These are phyloP conservation scores for Chrysotoxum bicinctum DNA, from an alignment of 2,888 invertebrate genomes.

Conservation along the genomic window DNA sequence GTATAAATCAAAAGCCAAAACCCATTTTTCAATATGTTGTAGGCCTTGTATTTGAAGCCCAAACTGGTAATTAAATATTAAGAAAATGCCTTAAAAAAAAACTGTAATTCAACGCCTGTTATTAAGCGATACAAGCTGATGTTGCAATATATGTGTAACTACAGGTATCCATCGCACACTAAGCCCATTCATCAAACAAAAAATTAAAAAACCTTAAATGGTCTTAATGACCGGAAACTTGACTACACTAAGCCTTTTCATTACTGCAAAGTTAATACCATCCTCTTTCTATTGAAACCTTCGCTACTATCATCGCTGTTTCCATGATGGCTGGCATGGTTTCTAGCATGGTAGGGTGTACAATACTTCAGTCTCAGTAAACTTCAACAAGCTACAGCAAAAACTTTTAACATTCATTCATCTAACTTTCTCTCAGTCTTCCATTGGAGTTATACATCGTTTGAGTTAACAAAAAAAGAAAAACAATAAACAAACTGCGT, in stretches of 20 bases:
- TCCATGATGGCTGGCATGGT: background rate
- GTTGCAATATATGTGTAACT: background rate
- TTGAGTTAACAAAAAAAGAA: background rate
- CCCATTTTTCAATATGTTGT: slow-evolving; percentile 1
- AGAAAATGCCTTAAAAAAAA: background rate
- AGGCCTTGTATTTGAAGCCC: background rate
- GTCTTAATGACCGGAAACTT: slow-evolving; percentile 59
- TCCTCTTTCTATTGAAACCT: slow-evolving; percentile 2
- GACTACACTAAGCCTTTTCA: slow-evolving; percentile 27
- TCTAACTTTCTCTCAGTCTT: slow-evolving; percentile 64
- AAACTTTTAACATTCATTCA: slow-evolving; percentile 54
- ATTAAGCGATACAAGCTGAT: background rate
- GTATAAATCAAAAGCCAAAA: background rate
- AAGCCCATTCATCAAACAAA: slow-evolving; percentile 34
- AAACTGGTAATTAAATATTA: background rate
- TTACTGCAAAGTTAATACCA: slow-evolving; percentile 25
- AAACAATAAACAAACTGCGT: slow-evolving; percentile 44
- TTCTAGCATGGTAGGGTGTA: too few relatives aligned
- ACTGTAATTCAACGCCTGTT: slow-evolving; percentile 12
- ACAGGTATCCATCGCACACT: slow-evolving; percentile 11
- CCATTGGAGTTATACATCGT: slow-evolving; percentile 13
- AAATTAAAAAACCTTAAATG: slow-evolving; percentile 42
- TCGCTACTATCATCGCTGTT: background rate
- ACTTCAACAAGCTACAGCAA: slow-evolving; percentile 31
- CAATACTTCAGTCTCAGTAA: background rate